Conservation (phyloP, 2,797 vertebrate species). For the Coranthus polyacanthus region DNA sequence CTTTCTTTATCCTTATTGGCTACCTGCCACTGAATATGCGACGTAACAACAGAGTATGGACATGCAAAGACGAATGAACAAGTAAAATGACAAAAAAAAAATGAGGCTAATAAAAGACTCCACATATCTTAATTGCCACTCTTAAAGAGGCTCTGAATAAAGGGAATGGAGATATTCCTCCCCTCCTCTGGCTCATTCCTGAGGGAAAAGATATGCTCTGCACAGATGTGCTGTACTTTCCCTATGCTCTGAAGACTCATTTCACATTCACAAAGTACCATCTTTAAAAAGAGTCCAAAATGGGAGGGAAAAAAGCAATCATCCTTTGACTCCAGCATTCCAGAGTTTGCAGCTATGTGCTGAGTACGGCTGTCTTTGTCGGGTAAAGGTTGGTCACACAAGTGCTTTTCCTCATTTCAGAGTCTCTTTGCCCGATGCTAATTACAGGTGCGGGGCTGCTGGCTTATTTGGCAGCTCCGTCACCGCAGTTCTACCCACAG, state of each 20-base stretch:
- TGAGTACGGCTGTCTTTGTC: conserved; percentile 27
- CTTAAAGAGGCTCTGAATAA: conserved; percentile 58
- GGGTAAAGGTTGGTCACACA: conserved; percentile 33
- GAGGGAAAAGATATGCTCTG: conserved; percentile 42
- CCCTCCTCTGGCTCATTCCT: conserved; percentile 49
- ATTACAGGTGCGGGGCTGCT: conserved; percentile 39
- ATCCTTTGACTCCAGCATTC: conserved; percentile 44
- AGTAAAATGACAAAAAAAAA: conserved; percentile 53
- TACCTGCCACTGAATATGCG: conserved; percentile 59
- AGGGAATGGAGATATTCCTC: conserved; percentile 49
- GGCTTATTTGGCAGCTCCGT: conserved; percentile 37
- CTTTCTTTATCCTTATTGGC: conserved; percentile 54
- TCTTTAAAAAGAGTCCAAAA: conserved; percentile 63
- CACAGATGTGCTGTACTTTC: conserved; percentile 63
- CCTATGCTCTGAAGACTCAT: conserved; percentile 54
- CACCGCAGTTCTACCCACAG: conserved; percentile 25
- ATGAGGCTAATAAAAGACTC: conserved; percentile 51
- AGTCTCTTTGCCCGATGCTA: conserved; percentile 42
- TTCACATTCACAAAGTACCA: conserved; percentile 69
- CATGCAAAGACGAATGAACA: conserved; percentile 49
- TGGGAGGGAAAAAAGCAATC: conserved; percentile 32
- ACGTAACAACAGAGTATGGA: conserved; percentile 43
- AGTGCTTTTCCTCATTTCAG: conserved; percentile 26
- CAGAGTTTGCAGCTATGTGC: conserved; percentile 36
- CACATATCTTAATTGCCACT: conserved; percentile 67